phyloP scores from a whole-genome alignment of 2,113 vertebrate species.

The Paraplagusia blochii region DNA sequence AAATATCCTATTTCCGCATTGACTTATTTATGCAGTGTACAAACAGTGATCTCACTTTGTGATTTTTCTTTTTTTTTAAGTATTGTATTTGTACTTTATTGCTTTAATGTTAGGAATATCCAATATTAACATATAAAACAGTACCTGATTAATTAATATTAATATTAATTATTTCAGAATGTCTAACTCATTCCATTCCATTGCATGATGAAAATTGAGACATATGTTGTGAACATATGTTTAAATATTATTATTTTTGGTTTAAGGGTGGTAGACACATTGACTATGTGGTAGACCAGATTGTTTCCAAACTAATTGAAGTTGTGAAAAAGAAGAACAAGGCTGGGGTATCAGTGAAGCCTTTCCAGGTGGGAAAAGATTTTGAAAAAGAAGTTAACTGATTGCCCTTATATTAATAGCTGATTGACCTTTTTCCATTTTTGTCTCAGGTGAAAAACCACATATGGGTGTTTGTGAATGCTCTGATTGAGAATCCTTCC shows the following conservation, averaged over 20 bases:
- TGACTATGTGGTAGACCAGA: slow-evolving; percentile 98
- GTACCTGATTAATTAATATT: too few relatives aligned
- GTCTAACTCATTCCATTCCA: too few relatives aligned
- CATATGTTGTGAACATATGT: not conserved
- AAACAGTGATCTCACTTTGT: too few relatives aligned
- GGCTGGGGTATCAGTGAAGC: slow-evolving; percentile 96
- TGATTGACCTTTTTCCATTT: not conserved
- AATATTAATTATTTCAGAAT: too few relatives aligned
- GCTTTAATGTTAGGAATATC: too few relatives aligned
- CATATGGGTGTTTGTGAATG: slow-evolving; percentile 98
- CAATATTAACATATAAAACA: too few relatives aligned
- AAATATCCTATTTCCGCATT: too few relatives aligned
- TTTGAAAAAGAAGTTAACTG: not conserved
- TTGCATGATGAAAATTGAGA: too few relatives aligned
- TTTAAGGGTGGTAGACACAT: slow-evolving; percentile 91
- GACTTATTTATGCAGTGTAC: too few relatives aligned
- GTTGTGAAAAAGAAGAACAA: slow-evolving; percentile 99
- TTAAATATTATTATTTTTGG: not conserved
- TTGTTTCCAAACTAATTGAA: slow-evolving; percentile 95
- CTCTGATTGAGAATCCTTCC: slow-evolving; percentile 94
- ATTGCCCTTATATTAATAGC: not conserved
- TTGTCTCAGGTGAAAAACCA: slow-evolving; percentile 94
- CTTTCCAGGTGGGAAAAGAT: slow-evolving; percentile 85
- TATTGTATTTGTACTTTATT: too few relatives aligned
- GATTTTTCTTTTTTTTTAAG: too few relatives aligned